Evolutionary conservation across 2,888 invertebrate species (phyloP), one percentile per base, ranked within the genome.

Genomic region (Litoditis marina): DNA sequence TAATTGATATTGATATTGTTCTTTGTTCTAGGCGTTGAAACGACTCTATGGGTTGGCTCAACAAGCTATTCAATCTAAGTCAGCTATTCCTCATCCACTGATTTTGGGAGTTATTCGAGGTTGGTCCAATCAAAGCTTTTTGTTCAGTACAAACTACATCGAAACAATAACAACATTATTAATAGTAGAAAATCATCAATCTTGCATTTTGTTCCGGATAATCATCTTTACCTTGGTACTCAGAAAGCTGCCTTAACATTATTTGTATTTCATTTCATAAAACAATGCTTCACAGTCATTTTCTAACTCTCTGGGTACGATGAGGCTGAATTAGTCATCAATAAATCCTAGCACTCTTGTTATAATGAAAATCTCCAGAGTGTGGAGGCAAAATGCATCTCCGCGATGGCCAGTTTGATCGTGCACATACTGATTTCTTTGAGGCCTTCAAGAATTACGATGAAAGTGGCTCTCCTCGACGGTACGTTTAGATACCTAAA

Each of bases 321-420:
- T 36, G 13, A 47, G n/a, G n/a, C n/a, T n/a, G n/a, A n/a, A n/a
- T n/a, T n/a, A n/a, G n/a, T n/a, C n/a, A n/a, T n/a, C n/a, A 7
- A 36, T 13, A 36, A 13, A 13, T 11, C 36, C 13, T 7, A 36
- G 36, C 13, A 11, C 36, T 13, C 36, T 11, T 36, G 7, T 7
- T 13, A 36, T 11, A 36, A 11, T 36, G 13, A 47, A 47, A 19
- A 5, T 36, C 70, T 84, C 57, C 78, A 89, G 96, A 98, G 86
- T 98, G 96, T 85, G 98, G 96, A 5, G 98, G 98, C 0, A 98
- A 98, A 85, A 98, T 98, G 98, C 96, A 98, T 85, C 86, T 98
- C 50, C 88, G 96, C 27, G 96, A 98, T 86, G 94, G 94, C 4
- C 95, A 96, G 85, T 98, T 95, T 84, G 95, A 95, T 84, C 92